phyloP scores from a whole-genome alignment of 1,140 invertebrate genomes.

The Lanistes nyassanus region DNA sequence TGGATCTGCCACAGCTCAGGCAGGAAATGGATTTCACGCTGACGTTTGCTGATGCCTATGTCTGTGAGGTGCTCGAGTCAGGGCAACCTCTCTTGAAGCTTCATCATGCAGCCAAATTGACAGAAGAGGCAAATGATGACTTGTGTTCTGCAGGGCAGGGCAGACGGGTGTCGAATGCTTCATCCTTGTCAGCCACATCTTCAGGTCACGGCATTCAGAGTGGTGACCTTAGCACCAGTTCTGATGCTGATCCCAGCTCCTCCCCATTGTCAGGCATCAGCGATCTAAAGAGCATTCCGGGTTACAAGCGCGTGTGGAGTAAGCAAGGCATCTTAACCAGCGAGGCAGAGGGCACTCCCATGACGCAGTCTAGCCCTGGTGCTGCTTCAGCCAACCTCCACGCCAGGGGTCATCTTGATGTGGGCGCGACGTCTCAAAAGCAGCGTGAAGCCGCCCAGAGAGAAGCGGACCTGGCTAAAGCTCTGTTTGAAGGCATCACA shows the following conservation, averaged over 20 bases:
- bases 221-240: no score
- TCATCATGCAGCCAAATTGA: no score
- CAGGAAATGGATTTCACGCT: slow-evolving; percentile 11
- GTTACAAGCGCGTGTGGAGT: neutral
- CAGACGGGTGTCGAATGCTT: no score
- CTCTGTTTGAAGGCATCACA: slow-evolving; percentile 15
- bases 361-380: neutral
- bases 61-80: neutral
- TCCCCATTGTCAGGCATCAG: neutral
- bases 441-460: slow-evolving; percentile 1
- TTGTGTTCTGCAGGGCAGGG: no score
- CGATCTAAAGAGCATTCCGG: neutral
- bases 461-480: slow-evolving; percentile 28
- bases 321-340: slow-evolving; percentile 5
- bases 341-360: neutral
- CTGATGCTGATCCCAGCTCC: no score
- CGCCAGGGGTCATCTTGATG: no score
- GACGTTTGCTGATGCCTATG: slow-evolving; percentile 13
- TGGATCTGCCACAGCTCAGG: no score
- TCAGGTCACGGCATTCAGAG: no score
- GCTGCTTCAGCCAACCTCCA: no score
- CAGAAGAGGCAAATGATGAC: no score
- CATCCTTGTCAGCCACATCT: no score
- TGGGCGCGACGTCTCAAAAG: neutral
- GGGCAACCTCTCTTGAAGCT: neutral